phyloP scores from a whole-genome alignment of 2,113 vertebrate species.

The Dasyprocta punctata region DNA sequence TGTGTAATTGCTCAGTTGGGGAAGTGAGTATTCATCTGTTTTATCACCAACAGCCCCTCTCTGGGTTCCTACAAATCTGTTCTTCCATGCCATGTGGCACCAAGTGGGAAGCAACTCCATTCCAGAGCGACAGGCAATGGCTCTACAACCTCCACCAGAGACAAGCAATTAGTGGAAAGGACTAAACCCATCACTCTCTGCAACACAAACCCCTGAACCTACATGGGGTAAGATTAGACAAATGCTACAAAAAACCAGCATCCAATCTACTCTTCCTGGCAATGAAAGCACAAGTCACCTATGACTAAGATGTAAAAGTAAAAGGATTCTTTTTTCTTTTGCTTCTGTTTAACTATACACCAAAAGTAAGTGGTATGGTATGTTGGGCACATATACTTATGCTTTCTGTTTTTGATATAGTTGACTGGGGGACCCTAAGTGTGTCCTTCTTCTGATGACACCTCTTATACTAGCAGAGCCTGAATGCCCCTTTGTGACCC shows the following conservation, averaged over 20 bases:
- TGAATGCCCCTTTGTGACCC: background rate
- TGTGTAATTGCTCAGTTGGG: no score
- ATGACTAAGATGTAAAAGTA: background rate
- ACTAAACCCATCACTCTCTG: no score
- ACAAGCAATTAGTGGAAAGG: no score
- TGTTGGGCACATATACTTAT: background rate
- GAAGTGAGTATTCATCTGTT: no score
- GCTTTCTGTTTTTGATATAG: background rate
- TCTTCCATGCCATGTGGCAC: no score
- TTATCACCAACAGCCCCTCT: no score
- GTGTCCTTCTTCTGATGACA: background rate
- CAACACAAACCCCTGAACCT: background rate
- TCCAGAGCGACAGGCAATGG: no score
- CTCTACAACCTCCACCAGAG: no score
- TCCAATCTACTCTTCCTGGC: background rate
- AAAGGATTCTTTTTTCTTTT: background rate
- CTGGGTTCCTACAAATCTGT: no score
- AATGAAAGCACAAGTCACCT: no score
- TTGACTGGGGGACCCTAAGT: no score
- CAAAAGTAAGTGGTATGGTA: background rate
- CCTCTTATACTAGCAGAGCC: background rate
- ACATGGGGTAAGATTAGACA: background rate
- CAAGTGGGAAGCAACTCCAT: no score
- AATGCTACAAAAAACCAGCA: background rate
- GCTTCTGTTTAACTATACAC: background rate